A percentile compares a stretch with the other conserved stretches of the same genome.
Conservation (phyloP, 2,888 invertebrate genomes). For the Nemotelus pantherinus region DNA sequence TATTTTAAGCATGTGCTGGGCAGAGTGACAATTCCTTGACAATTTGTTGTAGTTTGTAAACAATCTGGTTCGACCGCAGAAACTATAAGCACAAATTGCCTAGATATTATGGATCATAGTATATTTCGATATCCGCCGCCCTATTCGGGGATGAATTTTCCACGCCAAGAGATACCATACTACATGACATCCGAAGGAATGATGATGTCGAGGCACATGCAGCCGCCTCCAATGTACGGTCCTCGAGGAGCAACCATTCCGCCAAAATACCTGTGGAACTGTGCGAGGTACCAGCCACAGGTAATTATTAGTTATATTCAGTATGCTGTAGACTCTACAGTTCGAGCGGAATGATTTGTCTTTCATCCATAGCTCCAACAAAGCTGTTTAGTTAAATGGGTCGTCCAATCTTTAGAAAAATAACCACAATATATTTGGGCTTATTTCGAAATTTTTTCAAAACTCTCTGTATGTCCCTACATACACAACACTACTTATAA, state of each 20-base stretch:
- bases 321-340: neutral
- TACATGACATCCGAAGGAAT: conserved; percentile 62
- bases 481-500: too few relatives aligned
- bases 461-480: too few relatives aligned
- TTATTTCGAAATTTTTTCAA: too few relatives aligned
- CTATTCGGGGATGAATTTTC: conserved; percentile 27
- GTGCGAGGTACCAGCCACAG: conserved; percentile 1
- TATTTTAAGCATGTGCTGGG: conserved; percentile 4
- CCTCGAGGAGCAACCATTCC: conserved; percentile 62
- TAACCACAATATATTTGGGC: too few relatives aligned
- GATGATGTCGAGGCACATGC: conserved; percentile 59
- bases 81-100: neutral
- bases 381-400: too few relatives aligned
- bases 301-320: neutral
- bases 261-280: conserved; percentile 55
- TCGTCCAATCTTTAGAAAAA: too few relatives aligned
- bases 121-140: conserved; percentile 22
- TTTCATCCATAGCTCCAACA: too few relatives aligned
- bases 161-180: conserved; percentile 49
- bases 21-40: conserved; percentile 11
- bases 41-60: neutral
- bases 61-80: neutral
- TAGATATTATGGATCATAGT: conserved; percentile 8
- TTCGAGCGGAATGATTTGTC: neutral
- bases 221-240: conserved; percentile 64